Evolutionary conservation across 2,888 invertebrate genomes (phyloP), one percentile per base, ranked within the genome.

Genomic region (Lepidonotus clava): DNA sequence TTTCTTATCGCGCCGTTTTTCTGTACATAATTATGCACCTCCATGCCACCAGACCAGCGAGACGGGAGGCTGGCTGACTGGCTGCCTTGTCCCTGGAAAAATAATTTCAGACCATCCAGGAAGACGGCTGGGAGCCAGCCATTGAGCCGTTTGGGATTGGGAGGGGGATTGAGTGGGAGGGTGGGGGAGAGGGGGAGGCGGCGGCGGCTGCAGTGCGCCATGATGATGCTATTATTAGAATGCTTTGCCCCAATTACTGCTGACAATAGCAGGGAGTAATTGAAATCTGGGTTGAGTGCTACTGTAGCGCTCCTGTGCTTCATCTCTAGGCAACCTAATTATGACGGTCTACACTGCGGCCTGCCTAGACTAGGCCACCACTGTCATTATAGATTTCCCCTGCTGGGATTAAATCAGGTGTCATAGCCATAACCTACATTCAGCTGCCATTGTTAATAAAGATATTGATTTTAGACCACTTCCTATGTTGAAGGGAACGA

Each of bases 181-280:
- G 46, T 46, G 46, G 46, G 46, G 46, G 46, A 46, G 46, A 28
- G 5, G 2, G 28, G 5, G 61, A 8, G 24, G 2, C 28, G 2
- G 61, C 61, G 24, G 61, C 18, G 11, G 24, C 61, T 61, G 61
- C 61, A 61, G 28, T 61, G 61, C 61, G 11, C 61, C 61, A 61
- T 71, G 36, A 38, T 71, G 71, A 71, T 80, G 80, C 80, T 80
- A 80, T 80, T 80, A 80, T 80, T 80, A 80, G 80, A 80, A 41
- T 46, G 46, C 80, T 46, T 80, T 80, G 80, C 80, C 80, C 80
- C 80, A 80, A 80, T 80, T 80, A 80, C 51, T 21, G 28, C 80
- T 28, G 51, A 80, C 80, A 80, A 80, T 80, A 51, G 80, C 24
- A n/a, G 46, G 80, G 80, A 46, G 80, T 80, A 80, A 80, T 80